Evolutionary conservation across 2,888 invertebrate genomes (phyloP).

Genomic region (Aspidapion aeneum): DNA sequence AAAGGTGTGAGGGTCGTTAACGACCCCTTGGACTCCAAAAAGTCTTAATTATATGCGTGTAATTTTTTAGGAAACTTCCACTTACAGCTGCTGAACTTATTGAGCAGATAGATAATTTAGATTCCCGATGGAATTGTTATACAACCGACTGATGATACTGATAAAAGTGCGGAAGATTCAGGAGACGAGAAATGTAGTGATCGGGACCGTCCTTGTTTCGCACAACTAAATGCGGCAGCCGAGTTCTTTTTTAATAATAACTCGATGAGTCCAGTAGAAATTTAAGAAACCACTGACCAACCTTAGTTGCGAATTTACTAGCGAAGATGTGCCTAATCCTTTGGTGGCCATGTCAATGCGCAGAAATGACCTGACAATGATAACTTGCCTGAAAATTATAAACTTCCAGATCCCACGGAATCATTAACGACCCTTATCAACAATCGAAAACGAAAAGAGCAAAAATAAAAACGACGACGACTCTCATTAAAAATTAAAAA

Average conservation of each 20-base stretch:
- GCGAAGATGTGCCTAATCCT: too few species aligned
- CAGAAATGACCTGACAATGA: too few species aligned
- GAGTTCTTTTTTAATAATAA: background rate
- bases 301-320: too few species aligned
- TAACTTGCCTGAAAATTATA: too few species aligned
- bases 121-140: conserved; percentile 8
- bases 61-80: background rate
- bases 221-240: background rate
- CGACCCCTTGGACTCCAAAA: background rate
- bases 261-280: too few species aligned
- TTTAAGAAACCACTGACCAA: too few species aligned
- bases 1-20: background rate
- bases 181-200: background rate
- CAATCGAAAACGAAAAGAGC: too few species aligned
- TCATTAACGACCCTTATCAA: too few species aligned
- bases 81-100: conserved; percentile 5
- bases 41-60: background rate
- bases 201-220: background rate
- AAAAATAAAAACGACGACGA: too few species aligned
- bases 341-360: too few species aligned
- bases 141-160: background rate
- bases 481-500: too few species aligned
- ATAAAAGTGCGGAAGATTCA: conserved; percentile 1
- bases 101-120: conserved; percentile 7
- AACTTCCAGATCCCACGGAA: too few species aligned